These are phyloP conservation scores for Ceryle rudis DNA, from an alignment of 2,797 vertebrate genomes.

Conservation along the genomic window DNA sequence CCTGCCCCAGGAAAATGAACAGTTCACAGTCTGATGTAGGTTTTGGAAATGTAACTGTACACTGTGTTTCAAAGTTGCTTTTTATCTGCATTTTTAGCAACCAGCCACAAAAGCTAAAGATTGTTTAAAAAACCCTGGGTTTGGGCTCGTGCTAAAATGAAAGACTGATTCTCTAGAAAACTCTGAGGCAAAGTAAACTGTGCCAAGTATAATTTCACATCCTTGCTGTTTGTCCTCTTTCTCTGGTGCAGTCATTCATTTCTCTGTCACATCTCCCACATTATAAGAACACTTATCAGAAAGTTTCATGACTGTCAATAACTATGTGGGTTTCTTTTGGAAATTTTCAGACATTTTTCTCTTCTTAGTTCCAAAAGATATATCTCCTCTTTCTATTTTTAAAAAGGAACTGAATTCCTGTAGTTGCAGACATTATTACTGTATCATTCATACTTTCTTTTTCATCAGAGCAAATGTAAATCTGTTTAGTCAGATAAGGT, in stretches of 20 bases:
- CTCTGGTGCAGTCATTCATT: constrained; percentile 38
- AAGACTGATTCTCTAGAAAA: constrained; percentile 41
- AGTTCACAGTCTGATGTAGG: not conserved
- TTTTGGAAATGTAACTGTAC: not conserved
- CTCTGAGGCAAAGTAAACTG: constrained; percentile 4
- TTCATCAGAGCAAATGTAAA: not conserved
- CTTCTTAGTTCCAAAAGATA: not conserved
- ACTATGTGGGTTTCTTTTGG: not conserved
- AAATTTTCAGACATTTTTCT: not conserved
- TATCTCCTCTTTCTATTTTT: not conserved
- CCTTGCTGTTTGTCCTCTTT: constrained; percentile 22
- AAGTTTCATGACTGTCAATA: not conserved
- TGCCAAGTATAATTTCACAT: constrained; percentile 46
- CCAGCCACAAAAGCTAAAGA: not conserved
- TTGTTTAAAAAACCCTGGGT: not conserved
- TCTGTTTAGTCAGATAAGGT: not conserved
- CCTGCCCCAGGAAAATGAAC: not conserved
- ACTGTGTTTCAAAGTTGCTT: not conserved
- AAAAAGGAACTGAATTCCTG: not conserved
- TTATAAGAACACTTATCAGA: constrained; percentile 31
- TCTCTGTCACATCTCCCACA: constrained; percentile 7
- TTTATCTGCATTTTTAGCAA: not conserved
- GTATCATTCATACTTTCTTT: not conserved
- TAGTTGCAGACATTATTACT: not conserved
- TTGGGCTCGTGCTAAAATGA: constrained; percentile 32